Evolutionary conservation across 2,797 vertebrate genomes (phyloP).

Genomic region (Lophius americanus): DNA sequence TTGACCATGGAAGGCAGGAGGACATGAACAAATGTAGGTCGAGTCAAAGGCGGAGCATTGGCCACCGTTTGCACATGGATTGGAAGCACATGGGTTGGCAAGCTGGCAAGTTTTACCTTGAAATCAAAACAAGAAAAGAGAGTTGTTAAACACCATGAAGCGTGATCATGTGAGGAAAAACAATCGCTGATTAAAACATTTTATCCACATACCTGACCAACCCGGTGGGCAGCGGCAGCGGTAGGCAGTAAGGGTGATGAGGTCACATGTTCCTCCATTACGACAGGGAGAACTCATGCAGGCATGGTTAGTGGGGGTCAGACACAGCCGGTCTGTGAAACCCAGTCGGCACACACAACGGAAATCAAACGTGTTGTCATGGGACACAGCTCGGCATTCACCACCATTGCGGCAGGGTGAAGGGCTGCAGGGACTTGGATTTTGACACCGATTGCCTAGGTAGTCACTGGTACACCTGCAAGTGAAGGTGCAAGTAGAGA

Average conservation of each 20-base stretch:
- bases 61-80: constrained; percentile 94
- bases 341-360: constrained; percentile 88
- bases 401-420: constrained; percentile 91
- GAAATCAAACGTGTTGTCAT: constrained; percentile 82
- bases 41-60: constrained; percentile 92
- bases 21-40: constrained; percentile 89
- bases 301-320: constrained; percentile 90
- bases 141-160: background rate
- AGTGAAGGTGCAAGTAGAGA: constrained; percentile 1
- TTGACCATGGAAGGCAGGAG: constrained; percentile 86
- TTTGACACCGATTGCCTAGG: constrained; percentile 89
- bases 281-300: constrained; percentile 93
- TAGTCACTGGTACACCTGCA: constrained; percentile 86
- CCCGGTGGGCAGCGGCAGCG: constrained; percentile 92
- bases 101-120: constrained; percentile 93
- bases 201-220: constrained; percentile 88
- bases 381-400: constrained; percentile 82
- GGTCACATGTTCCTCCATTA: constrained; percentile 92
- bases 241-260: constrained; percentile 84
- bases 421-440: constrained; percentile 88
- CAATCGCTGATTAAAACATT: background rate
- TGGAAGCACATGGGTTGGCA: constrained; percentile 95
- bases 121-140: constrained; percentile 10
- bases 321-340: constrained; percentile 90
- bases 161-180: background rate